phyloP scores from a whole-genome alignment of 2,888 invertebrate species.

The Willowsia nigromaculata region DNA sequence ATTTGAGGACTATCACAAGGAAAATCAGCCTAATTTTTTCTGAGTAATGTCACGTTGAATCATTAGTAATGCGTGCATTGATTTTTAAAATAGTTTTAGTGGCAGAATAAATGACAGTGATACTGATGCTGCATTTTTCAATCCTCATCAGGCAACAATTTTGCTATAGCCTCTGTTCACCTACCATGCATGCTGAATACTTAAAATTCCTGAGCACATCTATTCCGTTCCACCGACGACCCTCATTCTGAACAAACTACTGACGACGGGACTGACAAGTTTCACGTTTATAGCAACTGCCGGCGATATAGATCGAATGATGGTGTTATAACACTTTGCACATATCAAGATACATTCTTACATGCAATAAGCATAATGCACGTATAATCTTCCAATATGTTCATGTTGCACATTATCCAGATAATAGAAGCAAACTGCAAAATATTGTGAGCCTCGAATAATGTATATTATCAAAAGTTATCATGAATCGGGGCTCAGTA shows the following conservation, averaged over 20 bases:
- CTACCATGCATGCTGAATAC: not conserved
- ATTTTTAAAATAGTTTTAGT: not conserved
- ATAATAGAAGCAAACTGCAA: too few species aligned
- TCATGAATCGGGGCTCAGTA: too few species aligned
- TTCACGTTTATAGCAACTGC: not conserved
- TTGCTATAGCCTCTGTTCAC: not conserved
- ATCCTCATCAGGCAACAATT: slow-evolving; percentile 7
- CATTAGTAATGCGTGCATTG: not conserved
- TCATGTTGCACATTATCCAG: too few species aligned
- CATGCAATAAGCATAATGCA: too few species aligned
- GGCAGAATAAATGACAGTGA: not conserved
- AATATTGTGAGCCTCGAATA: too few species aligned
- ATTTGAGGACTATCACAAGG: not conserved
- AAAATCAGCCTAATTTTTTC: not conserved
- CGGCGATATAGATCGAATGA: not conserved
- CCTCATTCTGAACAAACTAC: slow-evolving; percentile 7
- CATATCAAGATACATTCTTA: too few species aligned
- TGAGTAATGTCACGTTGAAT: not conserved
- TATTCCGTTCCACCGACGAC: not conserved
- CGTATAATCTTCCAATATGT: too few species aligned
- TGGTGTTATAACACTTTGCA: not conserved
- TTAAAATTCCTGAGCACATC: not conserved
- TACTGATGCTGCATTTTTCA: slow-evolving; percentile 19
- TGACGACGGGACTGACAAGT: not conserved
- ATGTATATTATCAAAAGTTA: too few species aligned